phyloP scores from a whole-genome alignment of 1,140 invertebrate species.

The Drosophila triauraria region DNA sequence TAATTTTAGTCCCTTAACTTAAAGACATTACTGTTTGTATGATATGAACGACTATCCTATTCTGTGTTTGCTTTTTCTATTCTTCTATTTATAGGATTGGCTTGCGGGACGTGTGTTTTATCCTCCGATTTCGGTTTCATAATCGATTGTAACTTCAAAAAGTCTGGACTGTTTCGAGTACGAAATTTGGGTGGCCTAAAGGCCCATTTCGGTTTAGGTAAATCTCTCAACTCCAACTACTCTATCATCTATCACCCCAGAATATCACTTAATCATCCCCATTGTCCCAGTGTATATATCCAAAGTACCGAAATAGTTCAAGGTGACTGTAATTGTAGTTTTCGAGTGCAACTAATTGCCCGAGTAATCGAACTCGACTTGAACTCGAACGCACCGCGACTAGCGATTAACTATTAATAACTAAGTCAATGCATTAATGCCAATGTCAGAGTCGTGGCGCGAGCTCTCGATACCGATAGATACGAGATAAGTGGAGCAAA shows the following conservation, averaged over 20 bases:
- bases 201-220: slow-evolving; percentile 94
- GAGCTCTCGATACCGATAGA: slow-evolving; percentile 19
- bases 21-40: slow-evolving; percentile 54
- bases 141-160: slow-evolving; percentile 95
- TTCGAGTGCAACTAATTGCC: slow-evolving; percentile 45
- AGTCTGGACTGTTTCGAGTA: slow-evolving; percentile 94
- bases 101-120: slow-evolving; percentile 91
- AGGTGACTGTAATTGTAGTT: slow-evolving; percentile 38
- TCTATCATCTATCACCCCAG: slow-evolving; percentile 7
- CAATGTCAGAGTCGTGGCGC: slow-evolving; percentile 72
- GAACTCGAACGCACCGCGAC: slow-evolving; percentile 36
- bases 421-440: slow-evolving; percentile 78
- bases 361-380: slow-evolving; percentile 33
- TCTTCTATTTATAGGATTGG: slow-evolving; percentile 86
- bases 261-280: neutral
- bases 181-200: slow-evolving; percentile 95
- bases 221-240: slow-evolving; percentile 74
- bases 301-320: slow-evolving; percentile 22
- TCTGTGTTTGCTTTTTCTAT: slow-evolving; percentile 80
- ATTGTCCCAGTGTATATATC: slow-evolving; percentile 29
- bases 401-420: slow-evolving; percentile 47
- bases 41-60: slow-evolving; percentile 71
- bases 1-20: slow-evolving; percentile 26
- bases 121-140: slow-evolving; percentile 94
- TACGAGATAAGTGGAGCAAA: slow-evolving; percentile 32